Percentiles rank a stretch among this genome's conserved stretches.
phyloP scores from a whole-genome alignment of 2,888 invertebrate genomes.

The Acronicta aceris region DNA sequence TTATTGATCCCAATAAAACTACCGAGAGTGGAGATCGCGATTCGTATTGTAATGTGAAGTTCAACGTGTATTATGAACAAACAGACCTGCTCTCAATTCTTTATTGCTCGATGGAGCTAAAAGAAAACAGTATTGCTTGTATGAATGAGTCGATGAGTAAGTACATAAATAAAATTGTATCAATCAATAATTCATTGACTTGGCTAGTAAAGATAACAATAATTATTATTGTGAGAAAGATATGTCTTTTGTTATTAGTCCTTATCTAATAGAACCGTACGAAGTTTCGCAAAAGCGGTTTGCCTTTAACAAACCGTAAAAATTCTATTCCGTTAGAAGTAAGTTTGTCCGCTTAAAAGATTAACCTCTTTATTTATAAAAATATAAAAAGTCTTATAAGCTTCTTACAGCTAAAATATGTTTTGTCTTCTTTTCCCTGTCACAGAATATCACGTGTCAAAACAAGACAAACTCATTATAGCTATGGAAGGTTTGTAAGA shows the following conservation, averaged over 20 bases:
- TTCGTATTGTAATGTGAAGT: constrained; percentile 29
- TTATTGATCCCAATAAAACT: constrained; percentile 35
- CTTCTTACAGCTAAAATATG: too few species aligned
- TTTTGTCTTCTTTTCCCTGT: too few species aligned
- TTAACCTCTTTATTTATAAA: too few species aligned
- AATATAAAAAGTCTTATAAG: too few species aligned
- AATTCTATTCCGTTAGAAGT: constrained; percentile 10
- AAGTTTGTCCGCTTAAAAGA: too few species aligned
- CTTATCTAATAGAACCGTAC: constrained; percentile 25
- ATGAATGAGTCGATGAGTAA: constrained; percentile 11
- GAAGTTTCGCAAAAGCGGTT: constrained; percentile 25
- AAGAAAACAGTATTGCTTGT: constrained; percentile 8
- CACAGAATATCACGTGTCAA: too few species aligned
- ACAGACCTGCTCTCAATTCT: constrained; percentile 28
- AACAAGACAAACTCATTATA: too few species aligned
- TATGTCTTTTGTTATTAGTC: constrained; percentile 15
- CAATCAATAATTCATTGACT: constrained; percentile 19
- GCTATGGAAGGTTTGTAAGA: too few species aligned
- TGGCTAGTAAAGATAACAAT: constrained; percentile 14
- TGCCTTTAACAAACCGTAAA: constrained; percentile 30
- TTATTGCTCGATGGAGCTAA: constrained; percentile 13
- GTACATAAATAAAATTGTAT: constrained; percentile 8
- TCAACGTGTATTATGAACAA: constrained; percentile 16
- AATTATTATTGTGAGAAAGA: constrained; percentile 20
- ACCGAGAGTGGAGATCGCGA: constrained; percentile 8